Conservation (phyloP, 1,140 invertebrate genomes). For the Camponotus pennsylvanicus region DNA sequence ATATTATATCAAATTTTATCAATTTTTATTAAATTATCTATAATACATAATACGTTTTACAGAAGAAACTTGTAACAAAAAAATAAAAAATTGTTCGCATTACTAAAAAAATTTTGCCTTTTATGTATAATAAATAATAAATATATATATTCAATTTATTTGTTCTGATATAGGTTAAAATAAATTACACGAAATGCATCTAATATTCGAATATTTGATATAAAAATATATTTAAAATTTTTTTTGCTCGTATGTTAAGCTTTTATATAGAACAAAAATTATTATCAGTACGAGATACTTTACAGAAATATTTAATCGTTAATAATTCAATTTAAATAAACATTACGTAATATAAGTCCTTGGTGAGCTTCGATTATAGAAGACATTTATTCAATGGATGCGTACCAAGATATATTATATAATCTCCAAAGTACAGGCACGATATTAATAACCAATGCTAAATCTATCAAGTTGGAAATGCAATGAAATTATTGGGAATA, state of each 20-base stretch:
- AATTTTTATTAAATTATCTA: background rate
- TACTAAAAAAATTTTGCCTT: background rate
- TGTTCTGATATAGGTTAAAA: background rate
- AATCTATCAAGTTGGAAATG: background rate
- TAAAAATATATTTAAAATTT: slow-evolving; percentile 1
- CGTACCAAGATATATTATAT: background rate
- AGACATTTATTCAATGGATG: background rate
- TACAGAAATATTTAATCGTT: background rate
- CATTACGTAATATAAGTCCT: background rate
- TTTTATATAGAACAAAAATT: background rate
- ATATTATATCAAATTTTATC: background rate
- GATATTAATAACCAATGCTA: slow-evolving; percentile 24
- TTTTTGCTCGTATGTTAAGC: background rate
- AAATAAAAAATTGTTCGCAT: background rate
- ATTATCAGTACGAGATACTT: background rate
- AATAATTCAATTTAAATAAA: background rate
- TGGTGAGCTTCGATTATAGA: background rate
- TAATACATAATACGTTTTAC: background rate
- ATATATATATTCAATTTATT: slow-evolving; percentile 32
- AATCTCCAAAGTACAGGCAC: background rate
- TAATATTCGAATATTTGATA: slow-evolving; percentile 27
- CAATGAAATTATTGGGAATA: slow-evolving; percentile 11
- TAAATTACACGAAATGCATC: slow-evolving; percentile 15
- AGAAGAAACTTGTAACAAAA: background rate
- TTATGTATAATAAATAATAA: background rate